A percentile compares a stretch with the other conserved stretches of the same genome.
These are phyloP conservation scores for Nautilus pompilius DNA, from an alignment of 1,140 invertebrate genomes.

Conservation along the genomic window DNA sequence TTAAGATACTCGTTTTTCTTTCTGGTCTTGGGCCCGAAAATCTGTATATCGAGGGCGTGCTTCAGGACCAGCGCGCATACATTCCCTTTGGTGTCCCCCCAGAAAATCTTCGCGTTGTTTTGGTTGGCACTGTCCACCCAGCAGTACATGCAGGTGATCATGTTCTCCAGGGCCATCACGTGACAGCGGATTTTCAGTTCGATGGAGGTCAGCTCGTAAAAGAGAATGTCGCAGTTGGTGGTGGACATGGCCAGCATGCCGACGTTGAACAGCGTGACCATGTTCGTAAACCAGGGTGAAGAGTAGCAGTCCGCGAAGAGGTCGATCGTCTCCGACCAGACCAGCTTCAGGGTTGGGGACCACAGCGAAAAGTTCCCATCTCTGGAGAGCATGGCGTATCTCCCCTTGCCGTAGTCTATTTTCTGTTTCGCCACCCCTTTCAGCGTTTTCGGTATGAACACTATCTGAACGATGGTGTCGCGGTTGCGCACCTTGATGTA, in stretches of 20 bases:
- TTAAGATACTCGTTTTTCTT: slow-evolving; percentile 22
- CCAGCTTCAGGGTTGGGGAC: slow-evolving; percentile 30
- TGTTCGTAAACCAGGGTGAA: slow-evolving; percentile 36
- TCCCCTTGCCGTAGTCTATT: slow-evolving; percentile 22
- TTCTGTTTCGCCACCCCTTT: slow-evolving; percentile 12
- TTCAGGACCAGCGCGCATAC: slow-evolving; percentile 32
- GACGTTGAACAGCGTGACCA: slow-evolving; percentile 41
- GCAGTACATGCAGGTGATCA: slow-evolving; percentile 36
- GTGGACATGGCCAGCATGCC: slow-evolving; percentile 36
- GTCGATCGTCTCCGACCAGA: slow-evolving; percentile 17
- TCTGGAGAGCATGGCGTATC: slow-evolving; percentile 32
- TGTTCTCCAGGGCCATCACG: slow-evolving; percentile 28
- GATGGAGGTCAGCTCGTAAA: slow-evolving; percentile 34
- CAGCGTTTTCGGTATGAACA: slow-evolving; percentile 25
- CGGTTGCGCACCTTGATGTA: slow-evolving; percentile 26
- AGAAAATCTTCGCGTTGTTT: slow-evolving; percentile 28
- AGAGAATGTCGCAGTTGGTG: slow-evolving; percentile 35
- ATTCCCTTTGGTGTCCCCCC: slow-evolving; percentile 41
- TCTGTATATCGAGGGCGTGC: slow-evolving; percentile 21
- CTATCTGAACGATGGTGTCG: slow-evolving; percentile 27
- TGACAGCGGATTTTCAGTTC: slow-evolving; percentile 28
- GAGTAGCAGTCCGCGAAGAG: slow-evolving; percentile 13
- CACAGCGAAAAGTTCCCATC: slow-evolving; percentile 36
- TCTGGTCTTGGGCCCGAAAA: slow-evolving; percentile 23
- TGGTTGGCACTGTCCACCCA: slow-evolving; percentile 31